Percentiles rank a stretch among this genome's conserved stretches.
Evolutionary conservation across 1,140 invertebrate genomes (phyloP).

Genomic region (Drosophila bifasciata): DNA sequence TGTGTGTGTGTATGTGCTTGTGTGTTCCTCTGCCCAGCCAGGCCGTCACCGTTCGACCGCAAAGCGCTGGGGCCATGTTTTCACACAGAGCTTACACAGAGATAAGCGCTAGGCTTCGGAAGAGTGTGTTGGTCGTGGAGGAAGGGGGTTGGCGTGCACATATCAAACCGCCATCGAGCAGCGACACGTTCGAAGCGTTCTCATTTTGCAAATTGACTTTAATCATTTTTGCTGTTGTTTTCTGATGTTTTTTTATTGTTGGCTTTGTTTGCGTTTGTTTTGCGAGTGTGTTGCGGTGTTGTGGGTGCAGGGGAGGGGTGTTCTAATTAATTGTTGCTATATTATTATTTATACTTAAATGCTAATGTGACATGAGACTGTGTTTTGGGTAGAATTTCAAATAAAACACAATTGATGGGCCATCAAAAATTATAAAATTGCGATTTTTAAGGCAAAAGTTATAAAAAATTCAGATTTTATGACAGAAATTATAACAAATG

Average conservation of each 20-base stretch:
- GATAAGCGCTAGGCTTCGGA: slow-evolving; percentile 33
- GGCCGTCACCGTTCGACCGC: slow-evolving; percentile 63
- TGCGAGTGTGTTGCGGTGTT: slow-evolving; percentile 18
- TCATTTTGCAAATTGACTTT: slow-evolving; percentile 81
- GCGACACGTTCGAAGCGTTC: slow-evolving; percentile 66
- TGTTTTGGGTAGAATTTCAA: slow-evolving; percentile 29
- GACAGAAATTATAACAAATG: background rate
- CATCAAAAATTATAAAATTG: slow-evolving; percentile 45
- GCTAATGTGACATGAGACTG: slow-evolving; percentile 30
- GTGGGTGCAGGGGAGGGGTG: background rate
- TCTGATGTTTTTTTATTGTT: slow-evolving; percentile 1
- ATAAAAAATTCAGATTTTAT: background rate
- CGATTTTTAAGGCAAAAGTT: background rate
- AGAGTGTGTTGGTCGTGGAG: background rate
- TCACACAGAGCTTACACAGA: slow-evolving; percentile 79
- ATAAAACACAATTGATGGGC: slow-evolving; percentile 34
- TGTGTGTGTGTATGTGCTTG: no score
- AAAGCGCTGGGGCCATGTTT: slow-evolving; percentile 81
- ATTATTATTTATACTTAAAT: slow-evolving; percentile 44
- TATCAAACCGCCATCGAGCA: slow-evolving; percentile 66
- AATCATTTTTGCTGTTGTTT: slow-evolving; percentile 53
- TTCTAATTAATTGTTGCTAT: slow-evolving; percentile 51
- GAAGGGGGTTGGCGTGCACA: slow-evolving; percentile 34
- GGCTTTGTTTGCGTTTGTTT: slow-evolving; percentile 45
- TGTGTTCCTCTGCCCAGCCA: slow-evolving; percentile 14